Base-by-base conservation (phyloP, 2,888 invertebrate genomes). In the Cryptus armator region DNA sequence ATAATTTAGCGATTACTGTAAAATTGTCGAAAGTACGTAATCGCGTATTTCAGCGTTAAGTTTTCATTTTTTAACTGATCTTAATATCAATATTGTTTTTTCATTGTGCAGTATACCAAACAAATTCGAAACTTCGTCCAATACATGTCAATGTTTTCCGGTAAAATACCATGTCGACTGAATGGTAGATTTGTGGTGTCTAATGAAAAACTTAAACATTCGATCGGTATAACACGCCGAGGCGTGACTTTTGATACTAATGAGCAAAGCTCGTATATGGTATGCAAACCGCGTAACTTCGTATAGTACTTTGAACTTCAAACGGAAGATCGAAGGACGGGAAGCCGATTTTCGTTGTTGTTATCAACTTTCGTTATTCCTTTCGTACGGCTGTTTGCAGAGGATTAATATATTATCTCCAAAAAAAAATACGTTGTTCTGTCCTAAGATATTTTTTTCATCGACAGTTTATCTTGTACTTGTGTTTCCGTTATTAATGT, bases 231-330 rank as follows among this genome's bases (percentile, higher is more conserved):
- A 44, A 53, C 14, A 51, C 51, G 43, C 24, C 2, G 51, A 51
- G 43, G 48, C 62, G 16, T 64, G 79, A 14, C 51, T 64, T 14
- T 53, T 9, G 44, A 29, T 72, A 72, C 43, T 16, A 66, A 79
- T 71, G 51, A 44, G 29, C 16, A 4, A n/a, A 6, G 48, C 70
- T 29, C 44, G 48, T 19, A 29, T 70, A 43, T 43, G 46, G 53
- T 64, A 66, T 24, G n/a, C 37, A 12, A 71, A 64, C 5, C 32
- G 51, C 56, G 10, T 44, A 16, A 53, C 32, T 43, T 12, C 19
- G 19, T 16, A 12, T 43, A 9, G 14, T 19, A 79, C 43, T 44
- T 51, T 62, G 44, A 64, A 66, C 51, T 10, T 6, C 14, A 32
- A 29, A 64, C 43, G 10, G 10, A 59, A 37, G n/a, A 5, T 64